Percentiles rank a stretch among this genome's conserved stretches.
Conservation (phyloP, 92 coral and sea anemone species). For the Diadumene lineata region DNA sequence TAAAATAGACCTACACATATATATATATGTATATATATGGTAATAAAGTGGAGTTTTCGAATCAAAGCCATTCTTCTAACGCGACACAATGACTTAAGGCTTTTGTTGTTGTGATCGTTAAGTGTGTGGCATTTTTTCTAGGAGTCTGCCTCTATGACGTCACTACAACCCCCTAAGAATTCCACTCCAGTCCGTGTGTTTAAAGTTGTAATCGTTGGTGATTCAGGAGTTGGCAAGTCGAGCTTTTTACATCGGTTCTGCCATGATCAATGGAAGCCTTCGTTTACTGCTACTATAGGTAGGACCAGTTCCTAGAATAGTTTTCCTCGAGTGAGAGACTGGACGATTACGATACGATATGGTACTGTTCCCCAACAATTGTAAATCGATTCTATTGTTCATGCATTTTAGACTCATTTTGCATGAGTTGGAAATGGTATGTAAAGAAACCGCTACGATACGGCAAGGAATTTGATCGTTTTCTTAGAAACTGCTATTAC, state of each 20-base stretch:
- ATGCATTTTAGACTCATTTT: too few relatives aligned
- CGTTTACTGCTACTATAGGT: slow-evolving; percentile 99
- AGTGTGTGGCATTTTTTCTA: slow-evolving; percentile 21
- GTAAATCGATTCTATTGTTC: too few relatives aligned
- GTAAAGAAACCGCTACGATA: too few relatives aligned
- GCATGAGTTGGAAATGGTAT: too few relatives aligned
- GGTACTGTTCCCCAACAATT: too few relatives aligned
- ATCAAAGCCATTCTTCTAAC: neutral
- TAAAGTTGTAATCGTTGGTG: slow-evolving; percentile 93
- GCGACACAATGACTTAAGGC: neutral
- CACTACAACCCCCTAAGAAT: neutral
- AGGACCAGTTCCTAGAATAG: slow-evolving; percentile 1
- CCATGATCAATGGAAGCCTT: slow-evolving; percentile 93
- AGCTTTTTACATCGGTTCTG: slow-evolving; percentile 96
- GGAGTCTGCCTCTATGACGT: slow-evolving; percentile 33
- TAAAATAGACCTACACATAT: too few relatives aligned
- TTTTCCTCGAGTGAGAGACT: too few relatives aligned
- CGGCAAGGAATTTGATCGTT: too few relatives aligned
- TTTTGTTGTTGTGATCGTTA: neutral
- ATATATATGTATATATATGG: too few relatives aligned
- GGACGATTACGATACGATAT: too few relatives aligned
- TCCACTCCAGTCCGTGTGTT: slow-evolving; percentile 83
- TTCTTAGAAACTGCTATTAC: too few relatives aligned
- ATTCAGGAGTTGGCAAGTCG: slow-evolving; percentile 97
- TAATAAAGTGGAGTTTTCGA: too few relatives aligned